Percentiles rank a stretch among this genome's conserved stretches.
phyloP scores from a whole-genome alignment of 2,797 vertebrate species.

The Rhynchotus rufescens region DNA sequence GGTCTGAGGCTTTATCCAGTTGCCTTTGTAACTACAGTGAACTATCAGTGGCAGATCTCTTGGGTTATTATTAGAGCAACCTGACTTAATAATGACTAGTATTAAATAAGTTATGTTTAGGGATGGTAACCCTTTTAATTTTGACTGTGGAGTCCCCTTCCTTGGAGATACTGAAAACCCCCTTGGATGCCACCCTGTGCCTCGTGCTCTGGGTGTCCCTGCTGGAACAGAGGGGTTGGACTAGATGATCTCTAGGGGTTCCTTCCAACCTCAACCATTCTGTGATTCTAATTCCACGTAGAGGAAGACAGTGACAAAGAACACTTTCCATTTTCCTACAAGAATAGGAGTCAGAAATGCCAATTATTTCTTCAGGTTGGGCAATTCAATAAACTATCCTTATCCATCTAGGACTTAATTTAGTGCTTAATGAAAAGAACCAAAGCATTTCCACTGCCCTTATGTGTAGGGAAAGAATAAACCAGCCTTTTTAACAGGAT shows the following conservation, averaged over 20 bases:
- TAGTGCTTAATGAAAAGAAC: background rate
- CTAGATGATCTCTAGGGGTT: no score
- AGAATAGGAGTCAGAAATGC: background rate
- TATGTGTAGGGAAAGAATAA: background rate
- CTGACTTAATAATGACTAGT: background rate
- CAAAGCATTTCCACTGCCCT: background rate
- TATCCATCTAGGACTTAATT: background rate
- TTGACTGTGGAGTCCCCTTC: no score
- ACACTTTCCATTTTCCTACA: conserved; percentile 6
- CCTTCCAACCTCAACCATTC: no score
- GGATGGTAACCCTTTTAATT: background rate
- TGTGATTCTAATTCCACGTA: background rate
- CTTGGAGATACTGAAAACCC: no score
- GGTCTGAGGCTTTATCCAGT: background rate
- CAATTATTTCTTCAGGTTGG: background rate
- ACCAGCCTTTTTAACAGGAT: background rate
- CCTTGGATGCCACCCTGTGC: no score
- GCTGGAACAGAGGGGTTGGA: no score
- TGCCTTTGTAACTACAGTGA: background rate
- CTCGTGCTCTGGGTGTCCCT: no score
- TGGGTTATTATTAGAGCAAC: background rate
- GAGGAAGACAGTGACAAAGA: background rate
- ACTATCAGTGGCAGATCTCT: background rate
- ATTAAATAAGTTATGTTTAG: background rate
- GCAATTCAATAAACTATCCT: background rate